Percentiles rank a stretch among this genome's conserved stretches.
Conservation (phyloP, 2,113 vertebrate genomes). For the Serinus canaria region DNA sequence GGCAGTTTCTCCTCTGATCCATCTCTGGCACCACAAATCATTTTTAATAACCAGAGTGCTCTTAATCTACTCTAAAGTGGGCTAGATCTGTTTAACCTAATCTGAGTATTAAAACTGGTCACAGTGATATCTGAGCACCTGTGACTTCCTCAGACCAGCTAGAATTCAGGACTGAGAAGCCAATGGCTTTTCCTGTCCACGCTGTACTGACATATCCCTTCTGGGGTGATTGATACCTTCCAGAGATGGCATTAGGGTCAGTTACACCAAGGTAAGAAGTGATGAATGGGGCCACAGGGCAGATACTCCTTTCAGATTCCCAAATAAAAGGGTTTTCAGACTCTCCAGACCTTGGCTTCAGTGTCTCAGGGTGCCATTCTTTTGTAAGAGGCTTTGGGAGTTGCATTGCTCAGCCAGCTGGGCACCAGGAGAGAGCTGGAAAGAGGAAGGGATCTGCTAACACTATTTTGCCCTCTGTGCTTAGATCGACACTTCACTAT, state of each 20-base stretch:
- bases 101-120: conserved; percentile 27
- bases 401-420: not conserved
- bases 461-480: conserved; percentile 33
- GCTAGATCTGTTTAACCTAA: conserved; percentile 42
- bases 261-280: not conserved
- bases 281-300: not conserved
- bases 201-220: conserved; percentile 5
- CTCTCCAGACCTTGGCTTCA: not conserved
- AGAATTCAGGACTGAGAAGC: conserved; percentile 18
- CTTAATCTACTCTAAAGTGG: conserved; percentile 21
- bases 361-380: not conserved
- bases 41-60: conserved; percentile 34
- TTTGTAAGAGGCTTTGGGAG: not conserved
- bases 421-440: conserved; percentile 18
- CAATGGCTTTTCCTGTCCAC: conserved; percentile 33
- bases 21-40: not conserved
- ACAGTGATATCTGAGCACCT: conserved; percentile 49
- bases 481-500: conserved; percentile 32
- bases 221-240: not conserved
- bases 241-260: not conserved
- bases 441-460: conserved; percentile 58
- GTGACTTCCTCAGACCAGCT: conserved; percentile 43
- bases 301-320: not conserved
- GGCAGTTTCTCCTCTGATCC: conserved; percentile 4
- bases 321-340: not conserved